Conservation (phyloP, 2,888 invertebrate species). For the Metacarcinus magister region DNA sequence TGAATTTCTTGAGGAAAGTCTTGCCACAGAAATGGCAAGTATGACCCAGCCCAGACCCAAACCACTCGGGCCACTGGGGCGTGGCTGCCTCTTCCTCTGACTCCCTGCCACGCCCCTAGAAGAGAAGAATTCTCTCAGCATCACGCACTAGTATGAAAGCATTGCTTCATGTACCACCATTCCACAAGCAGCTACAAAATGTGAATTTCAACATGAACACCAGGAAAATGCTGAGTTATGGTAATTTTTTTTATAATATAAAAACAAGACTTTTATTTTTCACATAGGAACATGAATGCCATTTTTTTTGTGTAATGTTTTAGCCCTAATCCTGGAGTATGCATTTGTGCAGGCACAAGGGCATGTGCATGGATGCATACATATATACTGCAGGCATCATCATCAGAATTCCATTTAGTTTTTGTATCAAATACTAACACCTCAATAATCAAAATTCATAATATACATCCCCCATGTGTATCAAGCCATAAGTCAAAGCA, state of each 20-base stretch:
- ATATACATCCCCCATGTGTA: background rate
- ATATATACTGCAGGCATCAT: background rate
- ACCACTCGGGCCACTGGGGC: constrained; percentile 77
- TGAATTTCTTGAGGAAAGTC: constrained; percentile 79
- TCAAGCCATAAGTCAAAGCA: constrained; percentile 43
- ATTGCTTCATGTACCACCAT: constrained; percentile 44
- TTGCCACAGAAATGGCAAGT: constrained; percentile 77
- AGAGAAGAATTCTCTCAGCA: constrained; percentile 78
- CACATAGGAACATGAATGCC: background rate
- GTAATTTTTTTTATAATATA: constrained; percentile 26
- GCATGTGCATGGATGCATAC: constrained; percentile 45
- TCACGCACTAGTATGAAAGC: constrained; percentile 61
- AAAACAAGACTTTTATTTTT: background rate
- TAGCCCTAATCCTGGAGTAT: background rate
- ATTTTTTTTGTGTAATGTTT: background rate
- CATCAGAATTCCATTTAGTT: background rate
- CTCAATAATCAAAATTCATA: background rate
- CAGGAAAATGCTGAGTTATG: constrained; percentile 15
- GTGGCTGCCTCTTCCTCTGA: constrained; percentile 75
- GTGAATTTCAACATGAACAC: background rate
- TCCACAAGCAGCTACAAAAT: background rate
- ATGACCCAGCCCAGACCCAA: constrained; percentile 68
- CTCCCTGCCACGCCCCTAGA: constrained; percentile 79
- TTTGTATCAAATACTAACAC: background rate
- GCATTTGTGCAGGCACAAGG: constrained; percentile 56